phyloP scores from a whole-genome alignment of 2,113 vertebrate species.

The Vimba vimba region DNA sequence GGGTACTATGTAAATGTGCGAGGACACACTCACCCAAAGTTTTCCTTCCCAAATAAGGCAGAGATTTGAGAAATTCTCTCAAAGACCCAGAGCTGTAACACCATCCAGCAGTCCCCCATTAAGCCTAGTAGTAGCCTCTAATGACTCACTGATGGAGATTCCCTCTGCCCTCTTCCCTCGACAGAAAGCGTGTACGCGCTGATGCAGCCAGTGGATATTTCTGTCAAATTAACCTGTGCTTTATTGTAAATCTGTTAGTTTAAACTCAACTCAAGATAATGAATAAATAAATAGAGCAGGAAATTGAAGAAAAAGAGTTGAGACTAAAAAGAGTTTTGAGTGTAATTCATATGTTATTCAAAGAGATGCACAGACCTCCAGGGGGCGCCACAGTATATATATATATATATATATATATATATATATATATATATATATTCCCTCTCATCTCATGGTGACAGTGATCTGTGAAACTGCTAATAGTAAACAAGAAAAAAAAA shows the following conservation, averaged over 20 bases:
- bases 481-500: background rate
- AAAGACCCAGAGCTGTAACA: slow-evolving; percentile 22
- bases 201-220: background rate
- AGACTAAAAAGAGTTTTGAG: background rate
- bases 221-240: background rate
- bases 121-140: background rate
- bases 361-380: background rate
- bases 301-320: background rate
- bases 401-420: no score
- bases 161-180: background rate
- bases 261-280: background rate
- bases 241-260: background rate
- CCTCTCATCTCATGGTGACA: background rate
- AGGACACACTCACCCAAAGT: slow-evolving; percentile 14
- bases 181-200: background rate
- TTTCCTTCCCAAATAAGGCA: slow-evolving; percentile 51
- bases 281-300: background rate
- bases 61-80: background rate
- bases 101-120: background rate
- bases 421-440: no score
- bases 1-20: slow-evolving; percentile 47
- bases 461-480: background rate
- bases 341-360: background rate
- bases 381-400: background rate
- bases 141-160: slow-evolving; percentile 35